phyloP scores from a whole-genome alignment of 2,113 vertebrate species.

The Brienomyrus longianalis region DNA sequence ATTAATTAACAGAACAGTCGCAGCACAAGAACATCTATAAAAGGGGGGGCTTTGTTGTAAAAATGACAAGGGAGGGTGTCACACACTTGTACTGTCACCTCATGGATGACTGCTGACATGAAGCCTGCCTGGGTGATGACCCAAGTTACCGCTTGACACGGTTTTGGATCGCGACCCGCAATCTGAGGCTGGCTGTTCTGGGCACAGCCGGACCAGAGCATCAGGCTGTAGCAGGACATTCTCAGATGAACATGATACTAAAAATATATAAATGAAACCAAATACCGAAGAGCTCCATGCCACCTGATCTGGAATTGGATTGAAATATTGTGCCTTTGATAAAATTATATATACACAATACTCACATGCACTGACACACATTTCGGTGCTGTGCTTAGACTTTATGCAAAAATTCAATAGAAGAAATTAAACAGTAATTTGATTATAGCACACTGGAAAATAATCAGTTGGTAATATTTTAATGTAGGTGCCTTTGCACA shows the following conservation, averaged over 20 bases:
- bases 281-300: background rate
- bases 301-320: background rate
- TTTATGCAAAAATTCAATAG: background rate
- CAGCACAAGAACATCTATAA: slow-evolving; percentile 16
- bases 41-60: slow-evolving; percentile 6
- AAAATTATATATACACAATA: background rate
- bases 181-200: background rate
- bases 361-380: background rate
- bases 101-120: background rate
- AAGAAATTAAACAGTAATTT: background rate
- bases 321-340: background rate
- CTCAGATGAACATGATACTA: background rate
- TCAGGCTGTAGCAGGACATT: background rate
- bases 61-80: slow-evolving; percentile 9
- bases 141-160: background rate
- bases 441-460: background rate
- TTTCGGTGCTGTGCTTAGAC: background rate
- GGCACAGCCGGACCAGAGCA: background rate
- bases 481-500: background rate
- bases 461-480: background rate
- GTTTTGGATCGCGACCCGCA: background rate
- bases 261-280: background rate
- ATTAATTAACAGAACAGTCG: slow-evolving; percentile 38
- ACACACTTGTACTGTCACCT: background rate
- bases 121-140: background rate